Conservation (phyloP, 2,113 vertebrate species). For the Stercorarius parasiticus region DNA sequence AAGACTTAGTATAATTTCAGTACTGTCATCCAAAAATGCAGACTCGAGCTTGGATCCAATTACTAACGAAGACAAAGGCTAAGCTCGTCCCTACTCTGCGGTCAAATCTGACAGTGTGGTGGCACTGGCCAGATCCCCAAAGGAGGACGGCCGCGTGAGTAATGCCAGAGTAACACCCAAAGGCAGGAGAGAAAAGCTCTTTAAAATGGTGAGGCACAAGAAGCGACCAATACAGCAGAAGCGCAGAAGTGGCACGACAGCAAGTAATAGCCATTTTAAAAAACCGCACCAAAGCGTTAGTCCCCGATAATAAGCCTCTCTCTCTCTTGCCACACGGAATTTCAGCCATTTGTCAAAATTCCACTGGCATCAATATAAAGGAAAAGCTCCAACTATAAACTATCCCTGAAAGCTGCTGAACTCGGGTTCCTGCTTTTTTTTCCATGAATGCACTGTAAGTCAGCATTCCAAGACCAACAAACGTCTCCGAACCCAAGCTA, state of each 20-base stretch:
- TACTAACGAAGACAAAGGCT: background rate
- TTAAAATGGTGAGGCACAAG: background rate
- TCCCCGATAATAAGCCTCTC: background rate
- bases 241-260: background rate
- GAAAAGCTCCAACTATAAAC: slow-evolving; percentile 51
- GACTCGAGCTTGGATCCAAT: background rate
- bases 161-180: background rate
- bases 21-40: background rate
- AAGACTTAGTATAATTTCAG: background rate
- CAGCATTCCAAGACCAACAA: slow-evolving; percentile 59
- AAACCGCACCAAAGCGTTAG: background rate
- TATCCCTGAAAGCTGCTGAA: slow-evolving; percentile 14
- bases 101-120: background rate
- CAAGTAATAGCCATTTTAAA: background rate
- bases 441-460: slow-evolving; percentile 26
- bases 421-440: slow-evolving; percentile 19
- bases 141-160: background rate
- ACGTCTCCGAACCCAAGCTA: background rate
- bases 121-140: background rate
- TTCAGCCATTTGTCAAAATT: slow-evolving; percentile 41
- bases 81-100: background rate
- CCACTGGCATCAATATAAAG: slow-evolving; percentile 50
- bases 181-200: background rate
- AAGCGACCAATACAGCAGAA: background rate
- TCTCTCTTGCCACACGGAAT: background rate